Percentiles rank a stretch among this genome's conserved stretches.
Conservation (phyloP, 2,113 vertebrate species). For the Podarcis muralis region DNA sequence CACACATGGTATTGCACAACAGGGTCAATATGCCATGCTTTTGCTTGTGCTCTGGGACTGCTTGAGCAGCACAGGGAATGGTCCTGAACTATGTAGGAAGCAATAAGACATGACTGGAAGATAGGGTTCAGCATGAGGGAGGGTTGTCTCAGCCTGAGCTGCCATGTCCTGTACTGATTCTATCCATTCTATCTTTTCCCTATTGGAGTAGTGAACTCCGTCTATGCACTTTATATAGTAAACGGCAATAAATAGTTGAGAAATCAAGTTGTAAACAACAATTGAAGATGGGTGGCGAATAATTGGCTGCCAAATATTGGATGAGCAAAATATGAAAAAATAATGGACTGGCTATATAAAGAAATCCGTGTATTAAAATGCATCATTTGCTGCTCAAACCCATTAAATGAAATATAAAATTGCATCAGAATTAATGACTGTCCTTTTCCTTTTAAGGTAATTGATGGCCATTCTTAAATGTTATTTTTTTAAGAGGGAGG, state of each 20-base stretch:
- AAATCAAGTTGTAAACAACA: background rate
- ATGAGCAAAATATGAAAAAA: background rate
- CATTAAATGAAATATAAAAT: constrained; percentile 44
- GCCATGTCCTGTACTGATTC: background rate
- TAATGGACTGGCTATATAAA: constrained; percentile 38
- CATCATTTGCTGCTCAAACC: constrained; percentile 27
- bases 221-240: background rate
- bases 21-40: background rate
- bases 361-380: constrained; percentile 10
- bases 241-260: background rate
- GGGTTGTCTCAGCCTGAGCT: background rate
- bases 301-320: constrained; percentile 24
- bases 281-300: background rate
- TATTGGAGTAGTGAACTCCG: background rate
- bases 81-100: background rate
- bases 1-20: no score
- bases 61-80: background rate
- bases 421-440: constrained; percentile 5
- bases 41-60: background rate
- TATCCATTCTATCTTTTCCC: background rate
- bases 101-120: background rate
- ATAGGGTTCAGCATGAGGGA: background rate
- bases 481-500: constrained; percentile 1
- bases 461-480: constrained; percentile 19
- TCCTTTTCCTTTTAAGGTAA: background rate